Conservation (phyloP, 2,888 invertebrate genomes). For the Dichetophora obliterata region DNA sequence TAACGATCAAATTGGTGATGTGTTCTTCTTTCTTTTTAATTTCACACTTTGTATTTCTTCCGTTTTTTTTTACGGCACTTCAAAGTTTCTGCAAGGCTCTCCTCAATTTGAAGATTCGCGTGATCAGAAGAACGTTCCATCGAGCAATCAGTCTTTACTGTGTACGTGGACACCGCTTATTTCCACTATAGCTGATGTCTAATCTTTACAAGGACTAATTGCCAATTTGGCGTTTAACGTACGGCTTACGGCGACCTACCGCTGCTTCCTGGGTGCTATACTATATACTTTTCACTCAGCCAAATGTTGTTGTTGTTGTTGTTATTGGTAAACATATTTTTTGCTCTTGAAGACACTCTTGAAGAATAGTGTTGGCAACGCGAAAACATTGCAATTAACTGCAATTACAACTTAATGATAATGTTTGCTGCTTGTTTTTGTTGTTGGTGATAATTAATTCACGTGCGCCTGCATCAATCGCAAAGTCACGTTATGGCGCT, state of each 20-base stretch:
- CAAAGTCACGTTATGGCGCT: conserved; percentile 17
- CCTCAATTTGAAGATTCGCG: neutral
- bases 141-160: conserved; percentile 2
- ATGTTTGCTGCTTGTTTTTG: conserved; percentile 32
- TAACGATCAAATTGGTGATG: no score
- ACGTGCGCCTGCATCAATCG: conserved; percentile 33
- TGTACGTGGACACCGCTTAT: neutral
- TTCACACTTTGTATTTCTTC: neutral
- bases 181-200: neutral
- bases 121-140: neutral
- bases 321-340: conserved; percentile 1
- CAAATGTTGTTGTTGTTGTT: neutral
- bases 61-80: neutral
- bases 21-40: no score
- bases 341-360: neutral
- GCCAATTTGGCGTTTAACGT: conserved; percentile 8
- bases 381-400: conserved; percentile 41
- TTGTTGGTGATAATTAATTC: conserved; percentile 41
- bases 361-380: conserved; percentile 35
- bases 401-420: conserved; percentile 41
- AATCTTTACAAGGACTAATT: conserved; percentile 33
- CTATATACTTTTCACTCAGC: neutral
- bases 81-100: neutral
- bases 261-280: neutral
- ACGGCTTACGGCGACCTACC: conserved; percentile 18